Evolutionary conservation across 2,888 invertebrate species (phyloP).

Genomic region (Mechanitis mazaeus): DNA sequence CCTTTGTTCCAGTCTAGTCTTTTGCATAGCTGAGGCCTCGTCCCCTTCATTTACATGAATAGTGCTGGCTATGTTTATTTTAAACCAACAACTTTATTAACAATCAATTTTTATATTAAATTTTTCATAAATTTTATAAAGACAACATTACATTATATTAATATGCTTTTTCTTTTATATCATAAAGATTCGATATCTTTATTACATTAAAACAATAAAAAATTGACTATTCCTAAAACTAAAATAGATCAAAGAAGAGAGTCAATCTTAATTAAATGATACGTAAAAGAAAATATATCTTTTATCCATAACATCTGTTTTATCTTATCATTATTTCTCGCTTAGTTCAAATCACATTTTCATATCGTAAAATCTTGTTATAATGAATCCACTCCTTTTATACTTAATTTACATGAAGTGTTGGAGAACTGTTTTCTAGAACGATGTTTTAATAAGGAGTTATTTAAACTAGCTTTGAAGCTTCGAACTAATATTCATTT

Average conservation of each 20-base stretch:
- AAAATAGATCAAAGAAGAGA: not conserved
- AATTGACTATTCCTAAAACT: too few relatives aligned
- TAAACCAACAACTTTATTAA: conserved; percentile 5
- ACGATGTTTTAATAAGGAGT: conserved; percentile 56
- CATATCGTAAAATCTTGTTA: conserved; percentile 43
- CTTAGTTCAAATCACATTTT: conserved; percentile 39
- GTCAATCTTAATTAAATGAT: not conserved
- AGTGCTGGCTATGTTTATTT: conserved; percentile 33
- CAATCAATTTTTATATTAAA: not conserved
- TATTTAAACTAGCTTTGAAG: conserved; percentile 28
- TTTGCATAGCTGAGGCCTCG: conserved; percentile 42
- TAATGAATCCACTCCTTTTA: conserved; percentile 50
- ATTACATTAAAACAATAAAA: too few relatives aligned
- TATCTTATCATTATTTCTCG: conserved; percentile 38
- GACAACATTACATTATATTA: too few relatives aligned
- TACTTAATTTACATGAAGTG: conserved; percentile 61
- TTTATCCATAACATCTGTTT: conserved; percentile 6
- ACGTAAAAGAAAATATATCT: not conserved
- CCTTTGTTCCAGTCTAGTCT: conserved; percentile 25
- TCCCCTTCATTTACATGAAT: conserved; percentile 58
- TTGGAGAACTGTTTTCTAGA: conserved; percentile 51
- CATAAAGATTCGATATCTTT: too few relatives aligned
- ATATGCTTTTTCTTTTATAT: too few relatives aligned
- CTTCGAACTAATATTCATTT: conserved; percentile 23
- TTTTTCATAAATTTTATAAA: not conserved